Conservation (phyloP, 2,113 vertebrate species). For the Nannospalax galili region DNA sequence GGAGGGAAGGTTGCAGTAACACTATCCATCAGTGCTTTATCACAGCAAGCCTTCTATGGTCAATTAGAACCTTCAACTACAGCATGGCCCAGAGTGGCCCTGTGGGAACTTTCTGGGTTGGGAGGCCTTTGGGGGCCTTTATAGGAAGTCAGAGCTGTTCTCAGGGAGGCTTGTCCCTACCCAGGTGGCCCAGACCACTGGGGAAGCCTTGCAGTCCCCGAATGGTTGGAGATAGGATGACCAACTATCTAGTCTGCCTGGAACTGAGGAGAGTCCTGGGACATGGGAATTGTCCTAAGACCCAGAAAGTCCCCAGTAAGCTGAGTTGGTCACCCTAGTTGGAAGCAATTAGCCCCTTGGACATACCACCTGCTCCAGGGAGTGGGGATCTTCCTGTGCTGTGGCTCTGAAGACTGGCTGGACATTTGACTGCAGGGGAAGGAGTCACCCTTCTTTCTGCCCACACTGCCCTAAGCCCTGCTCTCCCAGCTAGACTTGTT, state of each 20-base stretch:
- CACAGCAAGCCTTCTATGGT: background rate
- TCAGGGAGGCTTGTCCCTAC: background rate
- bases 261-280: background rate
- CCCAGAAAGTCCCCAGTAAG: background rate
- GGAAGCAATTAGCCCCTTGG: background rate
- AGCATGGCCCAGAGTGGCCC: background rate
- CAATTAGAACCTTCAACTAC: background rate
- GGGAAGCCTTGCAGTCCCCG: background rate
- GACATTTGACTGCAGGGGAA: background rate
- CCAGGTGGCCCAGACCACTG: background rate
- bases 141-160: background rate
- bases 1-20: background rate
- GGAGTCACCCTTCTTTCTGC: background rate
- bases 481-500: background rate
- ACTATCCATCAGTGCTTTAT: conserved; percentile 59
- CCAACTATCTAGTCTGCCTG: background rate
- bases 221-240: background rate
- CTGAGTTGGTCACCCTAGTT: background rate
- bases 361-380: background rate
- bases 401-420: background rate
- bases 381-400: rapidly evolving
- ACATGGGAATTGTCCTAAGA: background rate
- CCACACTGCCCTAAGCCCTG: background rate
- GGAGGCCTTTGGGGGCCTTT: background rate
- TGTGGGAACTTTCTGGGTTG: background rate